Evolutionary conservation across 92 coral and sea anemone species (phyloP), one percentile per base, ranked within the genome.

Genomic region (Meandrina meandrites): DNA sequence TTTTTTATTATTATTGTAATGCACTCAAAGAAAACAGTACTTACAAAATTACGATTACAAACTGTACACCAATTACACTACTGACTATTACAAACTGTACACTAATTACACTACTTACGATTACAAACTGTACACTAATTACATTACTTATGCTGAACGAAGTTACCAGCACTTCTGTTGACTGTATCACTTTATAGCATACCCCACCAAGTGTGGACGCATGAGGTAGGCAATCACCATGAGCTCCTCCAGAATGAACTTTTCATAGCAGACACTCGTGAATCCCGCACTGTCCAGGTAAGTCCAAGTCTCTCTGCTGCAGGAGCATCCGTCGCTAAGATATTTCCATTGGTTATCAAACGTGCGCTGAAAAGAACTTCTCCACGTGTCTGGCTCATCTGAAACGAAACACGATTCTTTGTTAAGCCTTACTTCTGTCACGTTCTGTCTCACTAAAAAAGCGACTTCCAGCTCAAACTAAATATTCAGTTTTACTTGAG

Each of bases 321-420:
- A 95, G 9, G 95, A 92, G 82, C 99, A 96, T 14, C 99, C 99
- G 80, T 96, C 99, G 48, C 96, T 88, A 24, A 95, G 47, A 78
- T 96, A 96, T 81, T 86, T 95, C 99, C 99, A 96, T 54, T 85
- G 81, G 24, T 90, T 80, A 58, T 96, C 95, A 11, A 93, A 78
- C 30, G 51, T 76, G 36, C 81, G 81, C 78, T 96, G 99, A 22
- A 93, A 81, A 27, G 68, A 78, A 42, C 88, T 89, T 35, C 91
- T 89, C 89, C 92, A 82, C 2, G 89, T 93, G 47, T 92, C 94
- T 11, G 96, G 80, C 74, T 93, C 91, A 75, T 93, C 99, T 96
- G 83, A 74, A 58, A 71, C 1, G 17, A 36, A 42, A 42, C 4
- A 56, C 3, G 18, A 68, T 12, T n/a, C 10, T 68, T 28, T 28